Conservation (phyloP, 2,888 invertebrate species). For the Calameuta idolon region DNA sequence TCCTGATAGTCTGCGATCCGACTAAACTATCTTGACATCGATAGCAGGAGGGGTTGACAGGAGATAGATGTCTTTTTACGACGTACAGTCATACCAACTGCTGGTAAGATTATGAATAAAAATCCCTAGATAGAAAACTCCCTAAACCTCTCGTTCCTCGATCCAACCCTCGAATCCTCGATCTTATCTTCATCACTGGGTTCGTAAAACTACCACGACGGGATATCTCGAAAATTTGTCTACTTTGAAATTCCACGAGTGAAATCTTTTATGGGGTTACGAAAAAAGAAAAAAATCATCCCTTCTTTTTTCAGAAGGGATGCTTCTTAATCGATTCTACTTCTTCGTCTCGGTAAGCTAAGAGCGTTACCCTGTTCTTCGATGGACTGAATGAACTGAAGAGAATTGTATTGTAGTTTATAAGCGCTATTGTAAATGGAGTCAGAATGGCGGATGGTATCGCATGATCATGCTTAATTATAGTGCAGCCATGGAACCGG, state of each 20-base stretch:
- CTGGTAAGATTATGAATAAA: not conserved
- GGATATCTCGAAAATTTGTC: not conserved
- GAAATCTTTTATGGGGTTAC: not conserved
- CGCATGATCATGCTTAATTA: not conserved
- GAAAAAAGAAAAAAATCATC: not conserved
- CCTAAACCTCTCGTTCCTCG: not conserved
- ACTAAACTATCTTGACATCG: slow-evolving; percentile 33
- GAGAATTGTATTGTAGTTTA: not conserved
- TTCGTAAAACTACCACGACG: not conserved
- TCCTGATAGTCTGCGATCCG: slow-evolving; percentile 36
- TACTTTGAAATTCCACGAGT: not conserved
- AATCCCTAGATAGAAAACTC: not conserved
- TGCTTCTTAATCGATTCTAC: not conserved
- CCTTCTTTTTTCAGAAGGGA: not conserved
- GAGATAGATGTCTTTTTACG: slow-evolving; percentile 37
- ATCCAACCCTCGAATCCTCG: not conserved
- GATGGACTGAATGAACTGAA: not conserved
- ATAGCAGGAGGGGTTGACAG: slow-evolving; percentile 30
- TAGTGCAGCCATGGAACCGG: not conserved
- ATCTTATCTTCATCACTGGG: not conserved
- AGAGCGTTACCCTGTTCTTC: not conserved
- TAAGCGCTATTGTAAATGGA: not conserved
- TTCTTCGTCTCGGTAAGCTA: not conserved
- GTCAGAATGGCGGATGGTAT: not conserved
- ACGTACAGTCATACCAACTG: not conserved